Evolutionary conservation across 2,888 invertebrate genomes (phyloP).

Genomic region (Nomada lathburiana): DNA sequence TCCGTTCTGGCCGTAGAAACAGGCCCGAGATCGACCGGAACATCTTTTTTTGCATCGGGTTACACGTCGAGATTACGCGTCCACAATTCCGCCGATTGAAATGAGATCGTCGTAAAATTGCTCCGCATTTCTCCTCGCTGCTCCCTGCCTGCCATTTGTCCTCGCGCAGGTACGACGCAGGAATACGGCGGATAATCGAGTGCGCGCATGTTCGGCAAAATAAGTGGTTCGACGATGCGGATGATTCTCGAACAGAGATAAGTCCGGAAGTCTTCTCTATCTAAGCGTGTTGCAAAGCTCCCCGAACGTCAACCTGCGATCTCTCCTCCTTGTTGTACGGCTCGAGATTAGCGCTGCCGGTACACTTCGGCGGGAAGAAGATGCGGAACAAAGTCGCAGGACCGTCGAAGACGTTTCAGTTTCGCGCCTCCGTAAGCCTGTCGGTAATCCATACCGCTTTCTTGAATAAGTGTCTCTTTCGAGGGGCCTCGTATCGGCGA

Average conservation of each 20-base stretch:
- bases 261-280: neutral
- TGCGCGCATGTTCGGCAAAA: neutral
- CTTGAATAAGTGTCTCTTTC: conserved; percentile 48
- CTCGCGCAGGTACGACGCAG: neutral
- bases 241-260: neutral
- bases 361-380: neutral
- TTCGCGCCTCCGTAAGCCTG: conserved; percentile 53
- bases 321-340: neutral
- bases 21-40: neutral
- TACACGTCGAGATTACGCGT: conserved; percentile 29
- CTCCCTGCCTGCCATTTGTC: conserved; percentile 11
- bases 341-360: neutral
- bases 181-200: neutral
- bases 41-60: conserved; percentile 41
- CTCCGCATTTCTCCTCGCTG: conserved; percentile 11
- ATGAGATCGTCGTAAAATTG: conserved; percentile 20
- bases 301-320: no score
- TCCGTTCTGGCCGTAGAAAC: conserved; percentile 41
- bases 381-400: neutral
- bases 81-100: conserved; percentile 12
- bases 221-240: neutral
- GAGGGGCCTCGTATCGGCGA: conserved; percentile 43
- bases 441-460: conserved; percentile 58
- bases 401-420: conserved; percentile 35
- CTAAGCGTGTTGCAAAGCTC: neutral